phyloP scores from a whole-genome alignment of 2,113 vertebrate species.

The Anguilla japonica region DNA sequence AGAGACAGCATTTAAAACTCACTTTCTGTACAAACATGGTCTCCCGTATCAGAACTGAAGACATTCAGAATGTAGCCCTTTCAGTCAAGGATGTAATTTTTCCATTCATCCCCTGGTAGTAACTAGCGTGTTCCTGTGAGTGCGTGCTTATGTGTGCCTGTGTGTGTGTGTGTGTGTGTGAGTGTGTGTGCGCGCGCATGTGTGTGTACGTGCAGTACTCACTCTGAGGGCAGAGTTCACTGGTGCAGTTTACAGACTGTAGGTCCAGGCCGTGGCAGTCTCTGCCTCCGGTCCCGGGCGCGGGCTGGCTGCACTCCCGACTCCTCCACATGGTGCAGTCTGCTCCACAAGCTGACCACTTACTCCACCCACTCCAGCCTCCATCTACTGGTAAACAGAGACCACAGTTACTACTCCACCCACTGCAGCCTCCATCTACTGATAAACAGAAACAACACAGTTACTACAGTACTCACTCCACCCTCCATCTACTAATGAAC shows the following conservation, averaged over 20 bases:
- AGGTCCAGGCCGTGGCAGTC: conserved; percentile 86
- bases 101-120: not conserved
- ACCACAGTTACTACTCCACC: not conserved
- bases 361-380: conserved; percentile 94
- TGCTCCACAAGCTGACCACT: conserved; percentile 87
- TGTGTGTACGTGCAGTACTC: conserved; percentile 56
- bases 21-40: not conserved
- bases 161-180: not conserved
- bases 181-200: conserved; percentile 29
- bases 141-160: no score
- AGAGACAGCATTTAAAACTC: not conserved
- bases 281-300: conserved; percentile 88
- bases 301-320: conserved; percentile 90
- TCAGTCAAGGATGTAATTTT: not conserved
- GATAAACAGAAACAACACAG: conserved; percentile 41
- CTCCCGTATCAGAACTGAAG: not conserved
- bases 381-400: conserved; percentile 80
- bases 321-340: conserved; percentile 96
- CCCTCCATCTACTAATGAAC: conserved; percentile 8
- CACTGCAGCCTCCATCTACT: conserved; percentile 93
- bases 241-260: conserved; percentile 95
- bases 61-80: not conserved
- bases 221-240: conserved; percentile 91
- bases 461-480: conserved; percentile 38
- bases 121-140: not conserved